These are phyloP conservation scores for Odontothrips loti DNA, from an alignment of 2,888 invertebrate genomes.

Conservation along the genomic window DNA sequence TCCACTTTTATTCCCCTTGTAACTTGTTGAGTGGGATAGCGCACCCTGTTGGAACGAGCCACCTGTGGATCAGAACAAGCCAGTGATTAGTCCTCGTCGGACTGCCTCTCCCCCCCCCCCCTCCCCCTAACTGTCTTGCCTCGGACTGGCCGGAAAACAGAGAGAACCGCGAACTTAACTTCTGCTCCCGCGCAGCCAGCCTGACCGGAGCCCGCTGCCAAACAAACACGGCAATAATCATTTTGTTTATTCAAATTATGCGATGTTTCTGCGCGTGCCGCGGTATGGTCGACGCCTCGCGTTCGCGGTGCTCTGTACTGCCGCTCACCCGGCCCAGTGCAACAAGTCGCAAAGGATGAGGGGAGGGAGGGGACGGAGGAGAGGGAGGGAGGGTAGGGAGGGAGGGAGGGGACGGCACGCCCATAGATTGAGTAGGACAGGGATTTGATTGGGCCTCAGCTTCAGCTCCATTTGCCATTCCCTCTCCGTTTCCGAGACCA, in stretches of 20 bases:
- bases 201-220: too few relatives aligned
- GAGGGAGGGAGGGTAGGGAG: not conserved
- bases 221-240: too few relatives aligned
- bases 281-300: too few relatives aligned
- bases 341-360: not conserved
- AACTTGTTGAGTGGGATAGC: conserved; percentile 6
- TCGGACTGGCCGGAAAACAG: not conserved
- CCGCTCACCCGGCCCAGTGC: not conserved
- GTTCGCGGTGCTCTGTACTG: too few relatives aligned
- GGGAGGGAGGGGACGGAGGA: not conserved
- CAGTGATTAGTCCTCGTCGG: not conserved
- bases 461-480: not conserved
- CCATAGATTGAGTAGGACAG: not conserved
- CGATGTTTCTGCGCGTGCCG: too few relatives aligned
- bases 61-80: conserved; percentile 15
- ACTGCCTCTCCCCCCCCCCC: not conserved
- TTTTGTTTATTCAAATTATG: too few relatives aligned
- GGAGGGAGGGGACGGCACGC: not conserved
- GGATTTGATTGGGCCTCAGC: conserved; percentile 5
- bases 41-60: not conserved
- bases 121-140: not conserved
- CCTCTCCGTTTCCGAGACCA: too few relatives aligned
- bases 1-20: not conserved
- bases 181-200: not conserved
- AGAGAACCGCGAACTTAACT: not conserved